Evolutionary conservation across 1,140 invertebrate genomes (phyloP).

Genomic region (Lepidurus arcticus): DNA sequence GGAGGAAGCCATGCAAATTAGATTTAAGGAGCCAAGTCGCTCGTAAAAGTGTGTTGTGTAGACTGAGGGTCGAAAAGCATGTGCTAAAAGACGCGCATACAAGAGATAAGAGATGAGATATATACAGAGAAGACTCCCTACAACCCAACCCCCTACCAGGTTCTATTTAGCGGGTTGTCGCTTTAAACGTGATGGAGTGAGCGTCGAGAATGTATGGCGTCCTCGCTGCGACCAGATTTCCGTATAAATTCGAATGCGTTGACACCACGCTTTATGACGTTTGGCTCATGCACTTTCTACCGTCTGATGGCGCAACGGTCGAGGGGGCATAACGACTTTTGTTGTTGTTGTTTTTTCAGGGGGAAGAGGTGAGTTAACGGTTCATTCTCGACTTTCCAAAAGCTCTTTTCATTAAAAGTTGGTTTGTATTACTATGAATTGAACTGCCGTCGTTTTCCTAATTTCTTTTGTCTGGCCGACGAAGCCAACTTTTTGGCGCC

Average conservation of each 20-base stretch:
- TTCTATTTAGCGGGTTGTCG: constrained; percentile 21
- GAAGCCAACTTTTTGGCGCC: constrained; percentile 1
- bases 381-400: no score
- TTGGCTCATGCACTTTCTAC: not conserved
- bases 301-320: not conserved
- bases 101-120: not conserved
- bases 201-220: not conserved
- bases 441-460: not conserved
- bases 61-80: not conserved
- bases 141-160: not conserved
- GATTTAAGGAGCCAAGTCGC: not conserved
- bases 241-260: not conserved
- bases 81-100: not conserved
- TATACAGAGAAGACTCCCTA: not conserved
- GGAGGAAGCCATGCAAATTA: constrained; percentile 9
- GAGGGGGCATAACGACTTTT: no score
- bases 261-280: not conserved
- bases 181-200: constrained; percentile 1
- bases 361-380: no score
- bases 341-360: no score
- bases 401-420: no score
- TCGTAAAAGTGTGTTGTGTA: constrained; percentile 1
- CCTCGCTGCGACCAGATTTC: not conserved
- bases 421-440: not conserved
- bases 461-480: not conserved